Evolutionary conservation across 2,797 vertebrate genomes (phyloP).

Genomic region (Coendou prehensilis): DNA sequence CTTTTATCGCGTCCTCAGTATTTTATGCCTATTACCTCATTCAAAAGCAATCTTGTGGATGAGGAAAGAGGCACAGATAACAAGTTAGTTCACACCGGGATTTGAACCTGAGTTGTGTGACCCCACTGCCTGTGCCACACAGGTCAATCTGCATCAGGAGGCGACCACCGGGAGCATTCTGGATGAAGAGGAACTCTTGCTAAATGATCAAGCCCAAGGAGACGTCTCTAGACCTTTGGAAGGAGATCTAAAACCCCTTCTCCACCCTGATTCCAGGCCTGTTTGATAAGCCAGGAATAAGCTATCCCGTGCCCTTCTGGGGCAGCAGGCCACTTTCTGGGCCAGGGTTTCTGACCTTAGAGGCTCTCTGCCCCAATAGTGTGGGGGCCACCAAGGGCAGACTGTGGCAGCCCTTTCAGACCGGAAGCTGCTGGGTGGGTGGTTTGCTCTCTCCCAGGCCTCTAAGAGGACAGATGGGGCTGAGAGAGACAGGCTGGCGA

Average conservation of each 20-base stretch:
- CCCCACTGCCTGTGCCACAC: background rate
- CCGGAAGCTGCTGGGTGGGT: background rate
- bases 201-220: background rate
- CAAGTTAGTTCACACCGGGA: background rate
- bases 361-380: background rate
- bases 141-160: background rate
- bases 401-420: background rate
- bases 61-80: background rate
- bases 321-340: background rate
- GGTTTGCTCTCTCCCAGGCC: background rate
- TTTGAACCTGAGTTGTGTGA: background rate
- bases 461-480: background rate
- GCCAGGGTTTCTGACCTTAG: background rate
- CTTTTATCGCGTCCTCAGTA: background rate
- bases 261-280: background rate
- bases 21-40: background rate
- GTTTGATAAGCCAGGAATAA: background rate
- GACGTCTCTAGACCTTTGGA: background rate
- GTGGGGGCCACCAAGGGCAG: rapidly evolving
- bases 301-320: background rate
- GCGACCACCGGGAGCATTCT: background rate
- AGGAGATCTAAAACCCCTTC: background rate
- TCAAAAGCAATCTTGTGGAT: background rate
- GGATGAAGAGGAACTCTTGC: background rate
- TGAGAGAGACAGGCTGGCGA: background rate